phyloP scores from a whole-genome alignment of 1,140 invertebrate species.

The Plectus sambesii region DNA sequence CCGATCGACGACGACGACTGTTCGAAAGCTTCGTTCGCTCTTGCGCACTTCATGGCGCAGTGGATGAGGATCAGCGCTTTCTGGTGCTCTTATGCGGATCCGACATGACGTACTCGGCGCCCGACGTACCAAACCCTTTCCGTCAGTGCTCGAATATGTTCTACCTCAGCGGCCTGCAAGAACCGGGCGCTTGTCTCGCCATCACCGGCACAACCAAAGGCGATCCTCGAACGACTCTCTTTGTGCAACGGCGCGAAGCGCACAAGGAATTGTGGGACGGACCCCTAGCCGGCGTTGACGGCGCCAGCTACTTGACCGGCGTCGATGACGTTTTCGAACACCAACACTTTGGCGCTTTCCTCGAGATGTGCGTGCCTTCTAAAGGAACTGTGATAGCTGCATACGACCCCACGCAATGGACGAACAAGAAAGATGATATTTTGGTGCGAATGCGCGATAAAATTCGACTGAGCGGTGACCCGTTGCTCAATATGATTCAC shows the following conservation, averaged over 20 bases:
- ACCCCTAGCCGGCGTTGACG: background rate
- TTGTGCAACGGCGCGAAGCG: constrained; percentile 22
- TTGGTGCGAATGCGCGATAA: constrained; percentile 9
- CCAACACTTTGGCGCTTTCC: too few species aligned
- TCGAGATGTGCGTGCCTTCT: too few species aligned
- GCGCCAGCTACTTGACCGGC: too few species aligned
- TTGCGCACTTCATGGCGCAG: too few species aligned
- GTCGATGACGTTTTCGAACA: too few species aligned
- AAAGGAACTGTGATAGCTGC: too few species aligned
- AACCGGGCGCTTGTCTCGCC: constrained; percentile 25
- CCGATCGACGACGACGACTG: too few species aligned
- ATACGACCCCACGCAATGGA: too few species aligned
- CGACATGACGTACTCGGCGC: constrained; percentile 29
- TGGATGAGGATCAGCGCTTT: too few species aligned
- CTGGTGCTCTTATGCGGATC: too few species aligned
- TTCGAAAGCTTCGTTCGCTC: too few species aligned
- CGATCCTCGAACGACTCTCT: constrained; percentile 16
- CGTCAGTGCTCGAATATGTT: constrained; percentile 35
- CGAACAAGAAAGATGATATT: constrained; percentile 2
- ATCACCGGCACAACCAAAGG: constrained; percentile 16
- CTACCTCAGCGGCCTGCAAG: constrained; percentile 30
- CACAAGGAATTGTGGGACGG: constrained; percentile 37
- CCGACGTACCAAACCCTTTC: constrained; percentile 38
- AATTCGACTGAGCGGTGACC: constrained; percentile 8
- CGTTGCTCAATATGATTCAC: constrained; percentile 54